Base-by-base conservation (phyloP, 2,888 invertebrate genomes). In the Trileptium ribeirensis region DNA sequence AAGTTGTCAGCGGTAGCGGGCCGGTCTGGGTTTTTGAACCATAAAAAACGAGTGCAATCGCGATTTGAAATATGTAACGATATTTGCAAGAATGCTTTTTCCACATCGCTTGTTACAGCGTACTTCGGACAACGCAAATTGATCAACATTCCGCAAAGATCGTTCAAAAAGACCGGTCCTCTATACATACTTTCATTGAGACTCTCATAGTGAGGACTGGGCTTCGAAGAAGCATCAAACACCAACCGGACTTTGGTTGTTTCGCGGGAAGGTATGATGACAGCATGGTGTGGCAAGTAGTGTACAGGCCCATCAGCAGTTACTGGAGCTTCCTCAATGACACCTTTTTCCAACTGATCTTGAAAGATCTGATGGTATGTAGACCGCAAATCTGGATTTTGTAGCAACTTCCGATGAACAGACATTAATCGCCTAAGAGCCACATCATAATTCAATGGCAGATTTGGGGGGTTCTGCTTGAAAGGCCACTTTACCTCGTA, bases 1-100 rank as follows among this genome's bases (percentile, higher is more conserved):
- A 85, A 64, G 78, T 86, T 86, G 8, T 83, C 78, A 0, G 24
- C 24, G 0, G 67, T 40, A 0, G 80, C 74, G 1, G 80, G 82
- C n/a, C 36, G 29, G 3, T 19, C 29, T 8, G 29, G 70, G 36
- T 70, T n/a, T 29, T 70, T 70, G 15, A 70, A 8, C 70, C 70
- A 70, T 8, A 70, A 29, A 29, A 70, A 70, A 15, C 70, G 8
- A 70, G 31, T 29, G 29, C 67, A 70, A 39, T 85, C 81, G n/a
- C 85, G 40, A 64, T 83, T 83, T 37, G 78, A 29, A 33, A 77
- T 40, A 0, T 81, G 74, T 0, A 86, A 67, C 1, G 37, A 38
- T 0, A 86, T 70, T 39, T 82, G 82, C 29, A 84, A 84, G 80
- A 86, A 86, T 0, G 86, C 86, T 70, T 84, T 86, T 51, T 83